phyloP scores from a whole-genome alignment of 2,113 vertebrate species.

The Thamnaconus septentrionalis region DNA sequence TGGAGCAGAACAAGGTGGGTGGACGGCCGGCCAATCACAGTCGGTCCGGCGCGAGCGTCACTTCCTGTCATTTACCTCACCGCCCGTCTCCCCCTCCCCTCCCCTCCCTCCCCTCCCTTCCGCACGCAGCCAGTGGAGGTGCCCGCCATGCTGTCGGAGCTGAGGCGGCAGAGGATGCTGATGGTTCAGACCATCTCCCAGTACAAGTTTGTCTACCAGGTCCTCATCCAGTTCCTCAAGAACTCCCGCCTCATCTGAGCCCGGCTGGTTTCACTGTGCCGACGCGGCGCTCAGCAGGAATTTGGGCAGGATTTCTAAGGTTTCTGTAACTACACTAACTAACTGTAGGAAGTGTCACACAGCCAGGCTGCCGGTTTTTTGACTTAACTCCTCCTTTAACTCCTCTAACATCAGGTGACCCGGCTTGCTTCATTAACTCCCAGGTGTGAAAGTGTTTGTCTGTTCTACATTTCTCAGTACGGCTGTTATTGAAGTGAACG shows the following conservation, averaged over 20 bases:
- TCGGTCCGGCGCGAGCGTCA: background rate
- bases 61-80: background rate
- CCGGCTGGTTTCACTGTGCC: background rate
- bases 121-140: constrained; percentile 88
- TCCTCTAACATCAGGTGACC: no score
- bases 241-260: constrained; percentile 91
- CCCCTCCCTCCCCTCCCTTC: no score
- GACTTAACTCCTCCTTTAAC: background rate
- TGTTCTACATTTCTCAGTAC: constrained; percentile 20
- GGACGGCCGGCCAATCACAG: background rate
- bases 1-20: constrained; percentile 91
- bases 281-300: background rate
- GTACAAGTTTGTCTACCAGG: constrained; percentile 94
- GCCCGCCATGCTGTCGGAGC: constrained; percentile 85
- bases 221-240: constrained; percentile 93
- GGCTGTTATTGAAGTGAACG: constrained; percentile 7
- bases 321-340: no score
- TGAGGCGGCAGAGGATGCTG: constrained; percentile 91
- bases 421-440: no score
- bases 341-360: no score
- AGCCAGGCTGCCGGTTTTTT: background rate
- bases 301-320: background rate
- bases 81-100: background rate
- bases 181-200: constrained; percentile 96
- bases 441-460: constrained; percentile 11